Base-by-base conservation (phyloP, 53 echinoderm and acorn worm species). In the Paelopatides confundens region DNA sequence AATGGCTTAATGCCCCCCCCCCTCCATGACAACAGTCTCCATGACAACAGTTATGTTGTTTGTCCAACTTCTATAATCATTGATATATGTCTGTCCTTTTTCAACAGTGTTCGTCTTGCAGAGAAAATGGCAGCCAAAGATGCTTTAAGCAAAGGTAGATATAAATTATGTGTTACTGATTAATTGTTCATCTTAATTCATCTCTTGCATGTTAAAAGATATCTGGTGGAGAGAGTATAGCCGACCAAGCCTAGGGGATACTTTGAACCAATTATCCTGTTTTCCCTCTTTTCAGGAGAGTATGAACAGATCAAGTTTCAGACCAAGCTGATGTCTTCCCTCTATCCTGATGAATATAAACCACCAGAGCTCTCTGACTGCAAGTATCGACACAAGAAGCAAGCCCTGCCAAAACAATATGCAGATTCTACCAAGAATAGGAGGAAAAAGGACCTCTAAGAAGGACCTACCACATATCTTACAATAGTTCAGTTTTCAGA, bases 91-190 rank as follows among this genome's bases (percentile, higher is more conserved):
- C 66, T 30, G 0, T 31, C 30, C 15, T 66, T 0, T 66, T 0
- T 69, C 35, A n/a, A 18, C 70, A 69, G 70, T 69, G 70, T 69
- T 37, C 70, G 70, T 35, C 36, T 39, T 37, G 70, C 70, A 11
- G 70, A 70, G 70, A 70, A 70, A 70, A 70, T 70, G 70, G 70
- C 70, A 37, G 70, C 70, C 5, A 70, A 70, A 70, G 70, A 70
- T 70, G 70, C 70, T 6, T 30, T 70, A 23, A n/a, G 39, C 36
- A 70, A 70, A 70, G 70, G 70, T 70, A 37, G n/a, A n/a, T 30
- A 30, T 66, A 14, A 48, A 48, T 48, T 2, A 12, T 0, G 14
- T 9, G 48, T 48, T 48, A 48, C 10, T 12, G 9, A 48, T 48
- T 9, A 48, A 12, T 48, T 48, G 14, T 14, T 14, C 2, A 48